Conservation (phyloP, 2,797 vertebrate species). For the Aldrovandia affinis region DNA sequence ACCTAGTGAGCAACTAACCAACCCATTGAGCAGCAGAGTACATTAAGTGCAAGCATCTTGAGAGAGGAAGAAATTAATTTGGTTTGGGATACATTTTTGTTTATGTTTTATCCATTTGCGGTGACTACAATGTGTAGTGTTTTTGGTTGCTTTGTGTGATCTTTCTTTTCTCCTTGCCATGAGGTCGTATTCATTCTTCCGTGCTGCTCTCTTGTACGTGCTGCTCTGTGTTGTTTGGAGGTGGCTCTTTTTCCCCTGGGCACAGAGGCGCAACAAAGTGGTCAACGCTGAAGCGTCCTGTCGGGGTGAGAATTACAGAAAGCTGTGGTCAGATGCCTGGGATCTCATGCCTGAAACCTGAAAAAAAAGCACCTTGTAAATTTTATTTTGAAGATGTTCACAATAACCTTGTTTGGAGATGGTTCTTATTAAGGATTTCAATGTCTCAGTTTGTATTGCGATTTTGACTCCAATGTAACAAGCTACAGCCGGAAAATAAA, state of each 20-base stretch:
- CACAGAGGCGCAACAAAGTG: not conserved
- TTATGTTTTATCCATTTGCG: not conserved
- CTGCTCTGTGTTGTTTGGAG: not conserved
- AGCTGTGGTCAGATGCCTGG: not conserved
- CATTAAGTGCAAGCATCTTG: not conserved
- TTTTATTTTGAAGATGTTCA: not conserved
- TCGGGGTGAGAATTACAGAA: not conserved
- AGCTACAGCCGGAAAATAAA: constrained; percentile 21
- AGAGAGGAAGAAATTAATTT: not conserved
- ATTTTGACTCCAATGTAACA: not conserved
- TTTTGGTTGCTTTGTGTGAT: not conserved
- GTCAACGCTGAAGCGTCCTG: not conserved
- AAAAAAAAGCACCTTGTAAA: not conserved
- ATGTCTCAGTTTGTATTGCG: not conserved
- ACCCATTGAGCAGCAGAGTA: not conserved
- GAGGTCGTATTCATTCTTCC: not conserved
- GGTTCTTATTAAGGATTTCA: not conserved
- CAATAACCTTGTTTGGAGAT: not conserved
- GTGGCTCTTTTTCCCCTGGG: no score
- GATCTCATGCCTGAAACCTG: not conserved
- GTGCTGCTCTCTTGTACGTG: not conserved
- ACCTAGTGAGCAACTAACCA: not conserved
- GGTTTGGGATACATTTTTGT: not conserved
- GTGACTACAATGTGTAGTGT: not conserved
- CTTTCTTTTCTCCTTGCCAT: not conserved